Percentiles rank a stretch among this genome's conserved stretches.
Evolutionary conservation across 2,888 invertebrate genomes (phyloP).

Genomic region (Sialis fuliginosa): DNA sequence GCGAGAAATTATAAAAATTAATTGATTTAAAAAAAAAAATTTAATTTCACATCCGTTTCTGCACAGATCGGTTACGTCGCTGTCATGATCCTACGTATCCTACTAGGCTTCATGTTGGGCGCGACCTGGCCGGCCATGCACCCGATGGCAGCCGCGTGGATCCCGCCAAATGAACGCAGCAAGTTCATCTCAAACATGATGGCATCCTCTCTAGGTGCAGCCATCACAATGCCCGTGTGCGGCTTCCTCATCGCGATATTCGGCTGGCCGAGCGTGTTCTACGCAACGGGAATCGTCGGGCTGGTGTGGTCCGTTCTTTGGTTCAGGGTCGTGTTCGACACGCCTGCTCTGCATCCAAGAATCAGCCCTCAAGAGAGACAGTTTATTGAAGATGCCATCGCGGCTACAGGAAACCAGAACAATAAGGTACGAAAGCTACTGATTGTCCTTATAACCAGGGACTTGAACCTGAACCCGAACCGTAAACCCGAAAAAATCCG

Average conservation of each 20-base stretch:
- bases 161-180: conserved; percentile 83
- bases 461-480: too few relatives aligned
- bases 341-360: conserved; percentile 67
- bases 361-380: conserved; percentile 54
- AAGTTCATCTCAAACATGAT: conserved; percentile 88
- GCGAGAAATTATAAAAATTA: too few relatives aligned
- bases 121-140: conserved; percentile 90
- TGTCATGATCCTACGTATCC: conserved; percentile 50
- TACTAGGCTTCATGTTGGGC: conserved; percentile 37
- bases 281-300: conserved; percentile 61
- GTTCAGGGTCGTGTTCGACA: conserved; percentile 66
- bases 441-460: background rate
- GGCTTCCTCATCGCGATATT: conserved; percentile 61
- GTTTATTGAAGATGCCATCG: conserved; percentile 54
- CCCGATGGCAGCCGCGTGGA: conserved; percentile 86
- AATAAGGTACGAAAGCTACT: background rate
- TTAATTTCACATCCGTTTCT: too few relatives aligned
- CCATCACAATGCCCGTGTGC: conserved; percentile 75
- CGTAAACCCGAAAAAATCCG: too few relatives aligned
- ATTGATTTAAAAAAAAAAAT: too few relatives aligned
- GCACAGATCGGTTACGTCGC: conserved; percentile 42
- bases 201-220: conserved; percentile 84
- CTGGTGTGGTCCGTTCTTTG: conserved; percentile 66
- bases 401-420: conserved; percentile 13
- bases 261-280: conserved; percentile 85